Percentiles rank a stretch among this genome's conserved stretches.
Conservation (phyloP, 2,797 vertebrate genomes). For the Tachyglossus aculeatus region DNA sequence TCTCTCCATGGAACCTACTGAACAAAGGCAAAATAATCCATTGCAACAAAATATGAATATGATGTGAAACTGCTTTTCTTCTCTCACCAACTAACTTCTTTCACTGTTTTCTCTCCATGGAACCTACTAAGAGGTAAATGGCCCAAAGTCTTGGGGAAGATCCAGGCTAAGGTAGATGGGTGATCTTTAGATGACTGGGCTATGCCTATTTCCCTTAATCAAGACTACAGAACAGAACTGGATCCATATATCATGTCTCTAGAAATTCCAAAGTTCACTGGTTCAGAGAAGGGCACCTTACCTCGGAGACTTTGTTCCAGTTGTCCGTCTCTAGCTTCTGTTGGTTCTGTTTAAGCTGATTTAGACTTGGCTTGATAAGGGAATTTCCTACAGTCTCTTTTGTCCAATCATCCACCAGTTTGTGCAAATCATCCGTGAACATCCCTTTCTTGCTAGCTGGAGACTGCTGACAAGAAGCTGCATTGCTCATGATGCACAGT, state of each 20-base stretch:
- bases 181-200: conserved; percentile 9
- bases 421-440: conserved; percentile 93
- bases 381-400: conserved; percentile 82
- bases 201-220: not conserved
- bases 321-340: conserved; percentile 85
- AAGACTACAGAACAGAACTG: not conserved
- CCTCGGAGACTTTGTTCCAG: conserved; percentile 84
- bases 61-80: too few relatives aligned
- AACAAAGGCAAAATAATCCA: too few relatives aligned
- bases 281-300: conserved; percentile 50
- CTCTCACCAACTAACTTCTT: too few relatives aligned
- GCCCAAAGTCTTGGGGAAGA: conserved; percentile 9
- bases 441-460: conserved; percentile 83
- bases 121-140: conserved; percentile 27
- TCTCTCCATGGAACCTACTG: not conserved
- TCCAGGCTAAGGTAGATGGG: conserved; percentile 3
- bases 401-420: conserved; percentile 91
- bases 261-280: conserved; percentile 28
- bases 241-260: conserved; percentile 25
- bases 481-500: conserved; percentile 42
- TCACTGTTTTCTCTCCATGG: not conserved
- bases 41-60: too few relatives aligned
- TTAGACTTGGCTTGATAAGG: conserved; percentile 86
- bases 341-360: conserved; percentile 92
- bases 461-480: conserved; percentile 60